Conservation (phyloP, 2,113 vertebrate genomes). For the Connochaetes taurinus region DNA sequence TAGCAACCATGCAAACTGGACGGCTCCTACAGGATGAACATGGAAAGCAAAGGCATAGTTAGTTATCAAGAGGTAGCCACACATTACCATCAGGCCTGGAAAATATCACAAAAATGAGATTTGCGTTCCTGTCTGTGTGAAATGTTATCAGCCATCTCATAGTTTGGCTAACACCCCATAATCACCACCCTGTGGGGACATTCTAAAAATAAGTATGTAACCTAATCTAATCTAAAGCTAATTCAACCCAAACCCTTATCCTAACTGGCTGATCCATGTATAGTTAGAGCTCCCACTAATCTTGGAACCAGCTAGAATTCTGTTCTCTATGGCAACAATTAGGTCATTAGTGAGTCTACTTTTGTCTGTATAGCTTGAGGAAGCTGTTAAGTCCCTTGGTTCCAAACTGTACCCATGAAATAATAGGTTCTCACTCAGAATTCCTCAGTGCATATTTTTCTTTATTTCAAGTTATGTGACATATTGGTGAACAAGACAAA, state of each 20-base stretch:
- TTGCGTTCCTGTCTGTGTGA: neutral
- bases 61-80: neutral
- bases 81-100: neutral
- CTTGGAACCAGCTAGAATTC: neutral
- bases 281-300: neutral
- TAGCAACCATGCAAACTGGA: neutral
- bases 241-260: neutral
- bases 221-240: slow-evolving; percentile 31
- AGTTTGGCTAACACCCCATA: neutral
- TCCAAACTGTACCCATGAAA: neutral
- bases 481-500: neutral
- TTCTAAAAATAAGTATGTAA: neutral
- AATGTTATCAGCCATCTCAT: neutral
- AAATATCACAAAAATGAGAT: neutral
- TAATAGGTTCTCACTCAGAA: neutral
- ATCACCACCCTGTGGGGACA: neutral
- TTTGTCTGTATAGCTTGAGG: neutral
- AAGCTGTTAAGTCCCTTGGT: neutral
- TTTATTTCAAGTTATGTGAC: neutral
- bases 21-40: neutral
- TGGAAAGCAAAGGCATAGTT: neutral
- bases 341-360: neutral
- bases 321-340: neutral
- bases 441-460: neutral
- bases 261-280: neutral